Percentiles rank a stretch among this genome's conserved stretches.
phyloP scores from a whole-genome alignment of 2,113 vertebrate species.

The Marmota monax region DNA sequence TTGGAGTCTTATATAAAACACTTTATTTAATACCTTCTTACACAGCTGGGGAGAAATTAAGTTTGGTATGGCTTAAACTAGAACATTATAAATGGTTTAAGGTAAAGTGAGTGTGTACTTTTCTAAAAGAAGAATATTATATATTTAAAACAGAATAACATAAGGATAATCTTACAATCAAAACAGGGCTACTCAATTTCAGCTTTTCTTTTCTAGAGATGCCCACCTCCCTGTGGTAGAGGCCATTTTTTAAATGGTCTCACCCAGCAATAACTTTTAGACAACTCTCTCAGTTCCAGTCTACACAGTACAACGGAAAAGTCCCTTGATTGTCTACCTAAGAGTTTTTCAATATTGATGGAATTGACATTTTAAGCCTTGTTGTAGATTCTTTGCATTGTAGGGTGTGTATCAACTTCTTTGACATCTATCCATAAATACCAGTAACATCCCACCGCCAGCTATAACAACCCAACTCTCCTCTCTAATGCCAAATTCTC shows the following conservation, averaged over 20 bases:
- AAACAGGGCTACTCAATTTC: slow-evolving; percentile 7
- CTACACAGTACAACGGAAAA: background rate
- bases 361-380: background rate
- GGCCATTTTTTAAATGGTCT: no score
- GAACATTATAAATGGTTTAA: background rate
- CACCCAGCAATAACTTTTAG: no score
- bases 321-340: background rate
- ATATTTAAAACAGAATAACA: background rate
- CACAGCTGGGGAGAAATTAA: background rate
- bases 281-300: background rate
- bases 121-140: background rate
- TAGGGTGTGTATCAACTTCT: no score
- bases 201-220: background rate
- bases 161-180: background rate
- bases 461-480: no score
- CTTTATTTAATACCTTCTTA: background rate
- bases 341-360: background rate
- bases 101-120: background rate
- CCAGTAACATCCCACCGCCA: no score
- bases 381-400: no score
- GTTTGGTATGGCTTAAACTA: background rate
- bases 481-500: background rate
- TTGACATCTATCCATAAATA: no score
- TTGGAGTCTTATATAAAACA: background rate
- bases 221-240: background rate